Percentiles rank a stretch among this genome's conserved stretches.
Evolutionary conservation across 2,888 invertebrate genomes (phyloP).

Genomic region (Zelleria hepariella): DNA sequence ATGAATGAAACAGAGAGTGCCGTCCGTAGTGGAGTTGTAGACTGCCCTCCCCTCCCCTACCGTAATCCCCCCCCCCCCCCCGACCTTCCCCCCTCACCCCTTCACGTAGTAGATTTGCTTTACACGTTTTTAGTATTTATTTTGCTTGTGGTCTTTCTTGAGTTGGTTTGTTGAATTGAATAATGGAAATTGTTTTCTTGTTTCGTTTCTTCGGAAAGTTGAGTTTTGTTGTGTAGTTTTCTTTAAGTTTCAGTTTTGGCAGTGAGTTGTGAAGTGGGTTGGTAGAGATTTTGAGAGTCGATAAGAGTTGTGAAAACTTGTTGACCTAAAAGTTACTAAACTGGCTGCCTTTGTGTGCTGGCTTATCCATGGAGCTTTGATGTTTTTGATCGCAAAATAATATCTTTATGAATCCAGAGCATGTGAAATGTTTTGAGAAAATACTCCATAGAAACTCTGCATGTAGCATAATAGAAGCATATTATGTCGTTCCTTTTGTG

Average conservation of each 20-base stretch:
- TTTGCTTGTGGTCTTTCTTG: neutral
- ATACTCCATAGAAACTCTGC: no score
- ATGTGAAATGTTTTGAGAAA: no score
- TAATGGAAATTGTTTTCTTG: neutral
- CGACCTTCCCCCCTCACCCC: conserved; percentile 14
- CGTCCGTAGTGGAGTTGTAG: conserved; percentile 67
- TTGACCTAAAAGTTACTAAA: no score
- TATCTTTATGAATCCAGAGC: no score
- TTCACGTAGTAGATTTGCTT: conserved; percentile 47
- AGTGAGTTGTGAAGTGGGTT: neutral
- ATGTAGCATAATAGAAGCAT: no score
- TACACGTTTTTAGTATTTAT: conserved; percentile 64
- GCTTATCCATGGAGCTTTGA: no score
- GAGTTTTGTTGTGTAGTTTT: neutral
- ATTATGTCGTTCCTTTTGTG: no score
- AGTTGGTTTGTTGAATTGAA: neutral
- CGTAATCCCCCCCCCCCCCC: conserved; percentile 17
- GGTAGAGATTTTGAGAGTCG: neutral
- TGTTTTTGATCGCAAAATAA: no score
- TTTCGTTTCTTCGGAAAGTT: neutral
- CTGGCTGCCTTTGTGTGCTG: no score
- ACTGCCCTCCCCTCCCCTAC: conserved; percentile 25
- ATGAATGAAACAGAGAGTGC: conserved; percentile 72
- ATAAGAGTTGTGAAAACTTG: neutral
- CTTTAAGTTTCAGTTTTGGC: neutral